These are phyloP conservation scores for Diarsia rubi DNA, from an alignment of 2,888 invertebrate species.

Conservation along the genomic window DNA sequence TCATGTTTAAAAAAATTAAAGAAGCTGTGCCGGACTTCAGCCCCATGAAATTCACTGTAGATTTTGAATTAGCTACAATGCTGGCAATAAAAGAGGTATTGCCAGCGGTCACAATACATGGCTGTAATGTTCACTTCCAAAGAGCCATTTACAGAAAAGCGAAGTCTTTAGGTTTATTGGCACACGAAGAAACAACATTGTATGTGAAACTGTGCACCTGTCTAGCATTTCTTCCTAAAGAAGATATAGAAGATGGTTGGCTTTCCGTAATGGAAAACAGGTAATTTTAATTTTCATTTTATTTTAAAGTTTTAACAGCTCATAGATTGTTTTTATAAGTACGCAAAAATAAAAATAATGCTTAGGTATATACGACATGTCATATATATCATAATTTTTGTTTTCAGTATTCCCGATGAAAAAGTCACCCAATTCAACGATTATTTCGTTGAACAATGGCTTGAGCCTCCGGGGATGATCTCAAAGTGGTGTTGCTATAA, in stretches of 20 bases:
- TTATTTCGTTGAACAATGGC: slow-evolving; percentile 18
- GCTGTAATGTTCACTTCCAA: slow-evolving; percentile 20
- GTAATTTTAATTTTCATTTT: too few relatives aligned
- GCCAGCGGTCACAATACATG: slow-evolving; percentile 17
- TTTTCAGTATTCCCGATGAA: slow-evolving; percentile 17
- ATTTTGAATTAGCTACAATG: slow-evolving; percentile 26
- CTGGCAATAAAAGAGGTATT: slow-evolving; percentile 16
- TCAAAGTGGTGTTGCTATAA: too few relatives aligned
- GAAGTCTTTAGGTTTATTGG: slow-evolving; percentile 19
- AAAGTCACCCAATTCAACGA: slow-evolving; percentile 18
- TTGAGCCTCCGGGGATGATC: slow-evolving; percentile 15
- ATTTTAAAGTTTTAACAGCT: too few relatives aligned
- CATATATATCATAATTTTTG: slow-evolving; percentile 18
- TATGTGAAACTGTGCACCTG: too few relatives aligned
- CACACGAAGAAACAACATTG: slow-evolving; percentile 13
- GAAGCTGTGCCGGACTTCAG: slow-evolving; percentile 11
- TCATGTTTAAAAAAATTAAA: slow-evolving; percentile 21
- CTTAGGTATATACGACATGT: slow-evolving; percentile 18
- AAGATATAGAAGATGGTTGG: too few relatives aligned
- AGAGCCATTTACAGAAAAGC: slow-evolving; percentile 21
- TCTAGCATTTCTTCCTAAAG: too few relatives aligned
- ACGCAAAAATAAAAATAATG: slow-evolving; percentile 15
- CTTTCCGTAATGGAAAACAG: too few relatives aligned
- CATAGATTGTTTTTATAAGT: too few relatives aligned
- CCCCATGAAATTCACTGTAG: slow-evolving; percentile 17